Evolutionary conservation across 2,888 invertebrate genomes (phyloP), one percentile per base, ranked within the genome.

Genomic region (Chrysomela aeneicollis): DNA sequence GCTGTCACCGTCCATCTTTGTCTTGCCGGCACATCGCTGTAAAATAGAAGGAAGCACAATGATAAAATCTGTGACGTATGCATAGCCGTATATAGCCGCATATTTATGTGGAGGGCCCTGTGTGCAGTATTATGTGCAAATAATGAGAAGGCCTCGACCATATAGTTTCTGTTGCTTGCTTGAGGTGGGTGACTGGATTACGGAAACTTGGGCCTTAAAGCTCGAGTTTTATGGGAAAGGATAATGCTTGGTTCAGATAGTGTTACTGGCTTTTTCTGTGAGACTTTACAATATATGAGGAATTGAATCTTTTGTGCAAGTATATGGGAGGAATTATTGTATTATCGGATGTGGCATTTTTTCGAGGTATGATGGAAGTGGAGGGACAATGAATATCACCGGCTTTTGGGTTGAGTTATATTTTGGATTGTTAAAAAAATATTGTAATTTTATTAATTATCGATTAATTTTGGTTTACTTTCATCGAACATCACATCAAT

Each of bases 211-310:
- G 76, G 74, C 76, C 78, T 78, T 82, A 82, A 82, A 82, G 74
- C 77, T 75, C 74, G 74, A 74, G 78, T 71, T 82, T 82, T 82
- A 82, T 81, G 76, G 75, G 77, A 78, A 76, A 79, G 79, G 78
- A 77, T 79, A 79, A 73, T 69, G 69, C 71, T 50, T 63, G 59
- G 50, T 64, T 64, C 63, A 66, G 67, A 68, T 70, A 65, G 67
- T 65, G 64, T 68, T 64, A 66, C 6, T 64, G 60, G 66, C 52
- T 62, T 66, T 64, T 66, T 60, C 58, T 63, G 22, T 46, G 26
- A 46, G 55, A 26, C 46, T 57, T 57, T 18, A 12, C 12, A 46
- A 42, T 17, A 46, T 46, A 30, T 57, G 22, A 21, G 12, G 21
- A 9, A 46, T 4, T 21, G 5, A 22, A 35, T 5, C 10, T 35